Evolutionary conservation across 2,797 vertebrate species (phyloP).

Genomic region (Cichlasoma orientale): DNA sequence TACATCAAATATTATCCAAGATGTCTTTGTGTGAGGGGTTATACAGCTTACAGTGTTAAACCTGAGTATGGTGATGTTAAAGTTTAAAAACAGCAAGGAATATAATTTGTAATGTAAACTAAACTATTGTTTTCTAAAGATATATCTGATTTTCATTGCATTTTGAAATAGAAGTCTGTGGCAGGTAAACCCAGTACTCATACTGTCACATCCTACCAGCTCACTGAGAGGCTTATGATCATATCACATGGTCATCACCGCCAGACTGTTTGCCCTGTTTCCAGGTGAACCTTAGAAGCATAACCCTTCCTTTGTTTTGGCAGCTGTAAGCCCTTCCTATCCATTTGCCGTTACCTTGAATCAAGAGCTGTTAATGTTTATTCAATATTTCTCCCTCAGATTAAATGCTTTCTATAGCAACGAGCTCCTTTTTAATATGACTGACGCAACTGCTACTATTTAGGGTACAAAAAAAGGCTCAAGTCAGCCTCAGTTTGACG

Average conservation of each 20-base stretch:
- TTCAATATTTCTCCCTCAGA: background rate
- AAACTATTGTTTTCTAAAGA: background rate
- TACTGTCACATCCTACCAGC: no score
- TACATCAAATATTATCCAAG: background rate
- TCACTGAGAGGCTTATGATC: background rate
- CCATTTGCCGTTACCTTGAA: background rate
- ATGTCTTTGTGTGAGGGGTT: background rate
- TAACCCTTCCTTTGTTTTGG: background rate
- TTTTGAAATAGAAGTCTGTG: no score
- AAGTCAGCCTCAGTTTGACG: background rate
- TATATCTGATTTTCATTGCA: no score
- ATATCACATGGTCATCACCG: background rate
- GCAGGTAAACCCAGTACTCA: no score
- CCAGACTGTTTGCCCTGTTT: background rate
- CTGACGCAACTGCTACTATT: background rate
- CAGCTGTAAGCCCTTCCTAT: background rate
- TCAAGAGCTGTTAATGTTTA: background rate
- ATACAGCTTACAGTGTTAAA: background rate
- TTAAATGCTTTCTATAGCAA: background rate
- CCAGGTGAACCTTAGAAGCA: no score
- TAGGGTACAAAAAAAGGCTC: background rate
- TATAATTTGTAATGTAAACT: background rate
- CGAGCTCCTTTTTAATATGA: background rate
- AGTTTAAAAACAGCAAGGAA: background rate
- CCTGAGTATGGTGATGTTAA: background rate